phyloP scores from a whole-genome alignment of 1,140 invertebrate genomes.

The Lysiphlebus fabarum region DNA sequence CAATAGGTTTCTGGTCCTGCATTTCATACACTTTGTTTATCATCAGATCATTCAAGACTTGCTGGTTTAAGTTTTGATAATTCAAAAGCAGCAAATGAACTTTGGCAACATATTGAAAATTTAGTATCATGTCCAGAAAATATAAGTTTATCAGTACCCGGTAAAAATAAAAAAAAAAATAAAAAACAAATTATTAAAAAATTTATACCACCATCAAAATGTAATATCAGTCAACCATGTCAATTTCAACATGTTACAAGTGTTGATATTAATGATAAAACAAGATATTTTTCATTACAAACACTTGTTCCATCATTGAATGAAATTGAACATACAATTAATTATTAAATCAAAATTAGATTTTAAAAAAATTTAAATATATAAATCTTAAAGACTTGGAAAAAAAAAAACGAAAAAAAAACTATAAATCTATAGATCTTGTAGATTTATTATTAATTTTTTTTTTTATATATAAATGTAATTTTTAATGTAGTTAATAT shows the following conservation, averaged over 20 bases:
- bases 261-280: constrained; percentile 68
- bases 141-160: constrained; percentile 70
- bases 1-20: constrained; percentile 61
- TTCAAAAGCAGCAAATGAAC: constrained; percentile 67
- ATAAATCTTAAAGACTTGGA: background rate
- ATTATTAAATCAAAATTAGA: too few relatives aligned
- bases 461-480: too few relatives aligned
- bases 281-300: constrained; percentile 67
- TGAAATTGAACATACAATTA: constrained; percentile 39
- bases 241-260: constrained; percentile 84
- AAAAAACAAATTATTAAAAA: constrained; percentile 50
- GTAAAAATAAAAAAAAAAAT: constrained; percentile 63
- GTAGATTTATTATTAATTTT: too few relatives aligned
- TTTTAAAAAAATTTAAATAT: too few relatives aligned
- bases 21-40: constrained; percentile 82
- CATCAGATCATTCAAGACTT: constrained; percentile 63
- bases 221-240: constrained; percentile 81
- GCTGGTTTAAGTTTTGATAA: constrained; percentile 68
- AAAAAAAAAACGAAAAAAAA: background rate
- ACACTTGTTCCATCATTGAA: constrained; percentile 53
- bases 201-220: constrained; percentile 67
- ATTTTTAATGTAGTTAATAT: too few relatives aligned
- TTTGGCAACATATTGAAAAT: constrained; percentile 67
- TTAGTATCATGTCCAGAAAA: constrained; percentile 77
- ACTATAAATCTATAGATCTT: too few relatives aligned